Conservation (phyloP, 2,888 invertebrate genomes). For the Callinectes sapidus region DNA sequence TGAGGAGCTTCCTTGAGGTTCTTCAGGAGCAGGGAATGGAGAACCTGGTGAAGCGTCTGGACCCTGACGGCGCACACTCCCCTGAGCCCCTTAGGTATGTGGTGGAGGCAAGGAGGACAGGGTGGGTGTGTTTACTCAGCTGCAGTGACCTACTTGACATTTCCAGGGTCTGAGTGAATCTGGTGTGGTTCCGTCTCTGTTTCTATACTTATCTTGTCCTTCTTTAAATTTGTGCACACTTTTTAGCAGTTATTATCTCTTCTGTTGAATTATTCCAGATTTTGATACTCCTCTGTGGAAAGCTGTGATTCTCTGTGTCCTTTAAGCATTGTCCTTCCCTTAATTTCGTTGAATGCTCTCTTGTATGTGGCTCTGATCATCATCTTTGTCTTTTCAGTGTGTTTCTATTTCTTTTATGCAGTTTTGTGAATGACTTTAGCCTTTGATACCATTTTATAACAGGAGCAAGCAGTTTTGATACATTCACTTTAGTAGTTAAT, state of each 20-base stretch:
- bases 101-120: not conserved
- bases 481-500: not conserved
- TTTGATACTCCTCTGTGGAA: no score
- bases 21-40: conserved; percentile 7
- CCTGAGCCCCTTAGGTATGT: not conserved
- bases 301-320: no score
- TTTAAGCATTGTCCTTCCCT: no score
- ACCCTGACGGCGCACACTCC: not conserved
- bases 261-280: no score
- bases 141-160: no score
- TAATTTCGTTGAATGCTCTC: no score
- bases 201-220: no score
- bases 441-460: not conserved
- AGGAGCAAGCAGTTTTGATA: not conserved
- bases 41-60: not conserved
- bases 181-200: no score
- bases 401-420: not conserved
- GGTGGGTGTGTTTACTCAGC: no score
- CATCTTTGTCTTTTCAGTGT: not conserved
- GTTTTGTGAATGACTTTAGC: not conserved
- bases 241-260: no score
- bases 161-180: no score
- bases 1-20: not conserved
- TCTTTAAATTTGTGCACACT: no score
- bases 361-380: not conserved